These are phyloP conservation scores for Isurus oxyrinchus DNA, from an alignment of 2,113 vertebrate species.

Conservation along the genomic window DNA sequence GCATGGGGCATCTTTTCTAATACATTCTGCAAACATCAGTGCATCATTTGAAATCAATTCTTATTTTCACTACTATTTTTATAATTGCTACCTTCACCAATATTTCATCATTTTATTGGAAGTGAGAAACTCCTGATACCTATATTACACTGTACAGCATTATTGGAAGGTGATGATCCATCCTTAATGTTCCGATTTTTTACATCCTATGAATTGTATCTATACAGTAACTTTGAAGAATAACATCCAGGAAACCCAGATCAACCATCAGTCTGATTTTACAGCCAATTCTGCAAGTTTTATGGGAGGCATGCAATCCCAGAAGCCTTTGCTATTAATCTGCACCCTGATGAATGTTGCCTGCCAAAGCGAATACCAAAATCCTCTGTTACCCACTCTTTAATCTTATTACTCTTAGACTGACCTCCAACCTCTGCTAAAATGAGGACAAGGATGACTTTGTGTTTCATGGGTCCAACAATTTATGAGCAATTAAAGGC, in stretches of 20 bases:
- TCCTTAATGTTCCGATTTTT: slow-evolving; percentile 6
- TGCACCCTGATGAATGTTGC: slow-evolving; percentile 35
- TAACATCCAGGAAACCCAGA: slow-evolving; percentile 28
- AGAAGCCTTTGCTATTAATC: slow-evolving; percentile 37
- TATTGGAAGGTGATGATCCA: slow-evolving; percentile 23
- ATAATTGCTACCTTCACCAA: background rate
- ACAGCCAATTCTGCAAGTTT: slow-evolving; percentile 35
- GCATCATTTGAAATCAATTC: background rate
- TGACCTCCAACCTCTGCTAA: slow-evolving; percentile 79
- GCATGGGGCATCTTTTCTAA: background rate
- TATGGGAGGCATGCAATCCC: slow-evolving; percentile 32
- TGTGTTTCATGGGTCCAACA: slow-evolving; percentile 87
- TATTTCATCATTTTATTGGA: background rate
- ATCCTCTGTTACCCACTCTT: slow-evolving; percentile 38
- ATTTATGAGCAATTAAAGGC: slow-evolving; percentile 99
- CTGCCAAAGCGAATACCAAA: slow-evolving; percentile 35
- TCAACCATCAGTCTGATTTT: slow-evolving; percentile 31
- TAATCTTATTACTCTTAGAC: slow-evolving; percentile 74
- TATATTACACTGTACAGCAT: background rate
- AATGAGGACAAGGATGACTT: slow-evolving; percentile 87
- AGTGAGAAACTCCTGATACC: background rate
- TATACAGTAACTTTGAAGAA: slow-evolving; percentile 16
- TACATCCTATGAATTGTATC: background rate
- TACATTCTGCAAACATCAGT: background rate
- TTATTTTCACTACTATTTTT: background rate